phyloP scores from a whole-genome alignment of 2,888 invertebrate genomes.

The Stratiomys singularior region DNA sequence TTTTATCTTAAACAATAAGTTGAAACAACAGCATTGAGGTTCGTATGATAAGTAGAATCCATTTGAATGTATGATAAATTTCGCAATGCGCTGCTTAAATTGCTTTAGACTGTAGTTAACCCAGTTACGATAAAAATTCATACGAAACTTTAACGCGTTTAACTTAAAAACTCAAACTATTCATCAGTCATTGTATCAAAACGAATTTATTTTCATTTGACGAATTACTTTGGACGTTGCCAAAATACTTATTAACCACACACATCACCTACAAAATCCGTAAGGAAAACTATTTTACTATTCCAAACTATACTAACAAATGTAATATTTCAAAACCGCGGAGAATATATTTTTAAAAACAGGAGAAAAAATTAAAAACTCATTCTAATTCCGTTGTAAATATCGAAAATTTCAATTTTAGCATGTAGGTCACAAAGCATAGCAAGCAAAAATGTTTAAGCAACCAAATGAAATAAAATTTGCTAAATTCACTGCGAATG shows the following conservation, averaged over 20 bases:
- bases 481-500: too few relatives aligned
- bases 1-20: too few relatives aligned
- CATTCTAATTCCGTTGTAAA: conserved; percentile 36
- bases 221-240: conserved; percentile 22
- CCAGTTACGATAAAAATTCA: background rate
- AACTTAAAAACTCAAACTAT: too few relatives aligned
- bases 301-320: conserved; percentile 1
- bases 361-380: background rate
- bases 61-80: too few relatives aligned
- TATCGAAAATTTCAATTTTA: conserved; percentile 9
- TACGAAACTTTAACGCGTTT: background rate
- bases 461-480: too few relatives aligned
- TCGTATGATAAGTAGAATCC: too few relatives aligned
- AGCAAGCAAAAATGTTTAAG: conserved; percentile 18
- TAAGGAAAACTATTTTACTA: conserved; percentile 7
- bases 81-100: background rate
- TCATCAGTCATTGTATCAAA: too few relatives aligned
- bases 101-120: background rate
- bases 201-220: too few relatives aligned
- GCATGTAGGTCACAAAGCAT: background rate
- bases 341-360: conserved; percentile 21
- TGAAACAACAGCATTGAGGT: too few relatives aligned
- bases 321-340: background rate
- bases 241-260: conserved; percentile 21
- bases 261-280: background rate